These are phyloP conservation scores for Henricia sp. DNA, from an alignment of 53 echinoderm and acorn worm species.

Conservation along the genomic window DNA sequence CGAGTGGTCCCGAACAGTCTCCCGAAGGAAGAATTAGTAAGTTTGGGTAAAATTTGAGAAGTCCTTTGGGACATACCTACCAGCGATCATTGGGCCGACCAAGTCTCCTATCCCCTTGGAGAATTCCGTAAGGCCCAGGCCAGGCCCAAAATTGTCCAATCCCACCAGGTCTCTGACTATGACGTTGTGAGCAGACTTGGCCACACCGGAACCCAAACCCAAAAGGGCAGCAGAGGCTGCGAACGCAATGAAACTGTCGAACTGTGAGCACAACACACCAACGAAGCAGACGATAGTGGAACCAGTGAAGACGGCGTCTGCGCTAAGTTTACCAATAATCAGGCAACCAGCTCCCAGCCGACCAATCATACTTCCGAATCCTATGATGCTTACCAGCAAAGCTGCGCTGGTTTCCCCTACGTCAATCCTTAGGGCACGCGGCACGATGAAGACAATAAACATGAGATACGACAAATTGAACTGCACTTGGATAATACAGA, in stretches of 20 bases:
- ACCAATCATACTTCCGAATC: slow-evolving; percentile 1
- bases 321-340: neutral
- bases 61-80: neutral
- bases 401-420: neutral
- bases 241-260: neutral
- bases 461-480: neutral
- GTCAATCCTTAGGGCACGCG: neutral
- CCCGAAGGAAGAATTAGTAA: too few relatives aligned
- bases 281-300: slow-evolving; percentile 1
- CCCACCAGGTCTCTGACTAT: slow-evolving; percentile 7
- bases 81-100: neutral
- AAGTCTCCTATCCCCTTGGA: neutral
- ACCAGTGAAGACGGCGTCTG: neutral
- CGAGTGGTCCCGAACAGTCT: too few relatives aligned
- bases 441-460: slow-evolving; percentile 9
- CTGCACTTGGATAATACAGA: neutral
- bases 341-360: neutral
- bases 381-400: slow-evolving; percentile 1
- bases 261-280: slow-evolving; percentile 13
- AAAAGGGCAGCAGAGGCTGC: neutral
- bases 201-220: neutral
- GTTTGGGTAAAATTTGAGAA: too few relatives aligned
- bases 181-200: slow-evolving; percentile 11
- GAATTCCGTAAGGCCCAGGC: neutral
- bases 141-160: neutral